Evolutionary conservation across 2,113 vertebrate genomes (phyloP), one percentile per base, ranked within the genome.

Genomic region (Rhinopomastus cyanomelas): DNA sequence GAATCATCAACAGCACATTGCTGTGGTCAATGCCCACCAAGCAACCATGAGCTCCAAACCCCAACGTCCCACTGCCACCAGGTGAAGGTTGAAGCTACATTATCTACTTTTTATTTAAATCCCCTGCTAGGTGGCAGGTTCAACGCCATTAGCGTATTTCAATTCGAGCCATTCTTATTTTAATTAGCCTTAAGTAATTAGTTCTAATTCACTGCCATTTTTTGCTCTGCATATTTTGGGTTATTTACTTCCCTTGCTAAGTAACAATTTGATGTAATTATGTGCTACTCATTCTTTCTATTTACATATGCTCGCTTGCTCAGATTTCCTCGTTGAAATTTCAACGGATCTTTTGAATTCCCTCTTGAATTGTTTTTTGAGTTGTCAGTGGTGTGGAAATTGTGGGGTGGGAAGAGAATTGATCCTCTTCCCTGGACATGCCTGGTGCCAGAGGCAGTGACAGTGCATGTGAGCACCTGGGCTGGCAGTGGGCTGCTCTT

Each of bases 161-260:
- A 96, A 97, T 97, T 61, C 73, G 53, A 80, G 22, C 96, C 94
- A 96, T 98, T 97, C 95, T 98, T 96, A 97, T 97, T 98, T 97
- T 97, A 98, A 98, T 98, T 98, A 98, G 97, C 96, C 97, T 97
- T 97, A 97, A 97, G 97, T 97, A 98, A 98, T 98, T 98, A 96
- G 96, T 95, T 96, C 92, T 97, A 97, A 98, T 97, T 97, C 97
- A 97, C 85, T 68, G 90, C 80, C 95, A 78, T 94, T 95, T 96
- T 96, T 96, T 93, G 92, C 92, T 96, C 95, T 93, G 93, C 94
- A 73, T 96, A 96, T 97, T 97, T 97, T 97, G 96, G 89, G 96
- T 97, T 98, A 97, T 98, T 98, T 97, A 97, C 97, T 97, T 97
- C 97, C 84, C 92, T 96, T 96, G 92, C 96, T 97, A 97, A 97